phyloP scores from a whole-genome alignment of 2,113 vertebrate genomes.

The Notiomystis cincta region DNA sequence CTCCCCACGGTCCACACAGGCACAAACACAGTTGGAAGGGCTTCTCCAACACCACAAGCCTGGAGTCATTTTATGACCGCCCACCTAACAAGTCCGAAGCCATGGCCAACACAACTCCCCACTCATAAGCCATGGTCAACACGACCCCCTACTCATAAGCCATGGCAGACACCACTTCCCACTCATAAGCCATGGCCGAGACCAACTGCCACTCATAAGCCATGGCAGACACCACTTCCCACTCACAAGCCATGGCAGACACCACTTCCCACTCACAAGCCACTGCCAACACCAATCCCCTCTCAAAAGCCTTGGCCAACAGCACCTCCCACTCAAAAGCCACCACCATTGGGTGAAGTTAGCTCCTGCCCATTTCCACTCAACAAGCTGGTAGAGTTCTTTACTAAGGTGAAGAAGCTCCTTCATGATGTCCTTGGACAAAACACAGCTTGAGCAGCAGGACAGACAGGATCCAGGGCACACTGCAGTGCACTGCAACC shows the following conservation, averaged over 20 bases:
- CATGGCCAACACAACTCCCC: background rate
- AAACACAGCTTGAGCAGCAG: background rate
- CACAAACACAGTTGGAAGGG: accelerated
- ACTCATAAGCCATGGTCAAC: background rate
- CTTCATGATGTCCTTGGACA: background rate
- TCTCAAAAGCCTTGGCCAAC: background rate
- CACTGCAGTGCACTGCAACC: accelerated
- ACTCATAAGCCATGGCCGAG: background rate
- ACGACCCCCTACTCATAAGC: accelerated
- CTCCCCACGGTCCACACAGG: background rate
- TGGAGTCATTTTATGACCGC: accelerated
- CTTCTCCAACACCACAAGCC: background rate
- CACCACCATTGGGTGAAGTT: accelerated
- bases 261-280: background rate
- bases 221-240: accelerated
- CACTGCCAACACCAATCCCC: accelerated
- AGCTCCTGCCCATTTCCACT: background rate
- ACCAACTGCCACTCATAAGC: accelerated
- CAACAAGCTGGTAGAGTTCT: background rate
- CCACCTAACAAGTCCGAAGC: background rate
- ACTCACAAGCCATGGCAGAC: background rate
- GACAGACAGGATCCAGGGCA: background rate
- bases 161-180: accelerated
- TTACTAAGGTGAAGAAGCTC: background rate
- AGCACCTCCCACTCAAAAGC: background rate